Base-by-base conservation (phyloP, 2,113 vertebrate species). In the Odocoileus virginianus region DNA sequence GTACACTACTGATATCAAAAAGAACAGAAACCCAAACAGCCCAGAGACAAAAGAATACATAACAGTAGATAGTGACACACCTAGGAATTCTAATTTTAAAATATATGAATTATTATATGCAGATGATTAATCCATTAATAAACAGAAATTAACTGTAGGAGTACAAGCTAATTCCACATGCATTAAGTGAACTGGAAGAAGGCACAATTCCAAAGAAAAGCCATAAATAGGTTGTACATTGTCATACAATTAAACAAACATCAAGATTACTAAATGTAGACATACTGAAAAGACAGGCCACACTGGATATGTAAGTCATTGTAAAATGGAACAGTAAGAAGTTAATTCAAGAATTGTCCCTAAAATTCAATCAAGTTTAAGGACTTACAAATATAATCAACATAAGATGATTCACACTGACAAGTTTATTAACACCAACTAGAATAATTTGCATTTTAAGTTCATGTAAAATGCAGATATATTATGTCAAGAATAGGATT, bases 331-430 rank as follows among this genome's bases (percentile, higher is more conserved):
- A 78, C 30, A 93, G 40, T 6, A 54, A 40, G 19, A 83, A 55
- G 19, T 94, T 89, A 94, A 87, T 88, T 90, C 6, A 90, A 94
- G 30, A 54, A 86, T 58, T 47, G 83, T 60, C 43, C 23, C 16
- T 88, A 82, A 88, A 91, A 95, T 47, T n/a, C 60, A 95, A 87
- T 91, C 28, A 96, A 57, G 28, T 90, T 92, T 91, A 93, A 96
- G 15, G 21, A 88, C 8, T n/a, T 85, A 64, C 6, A 96, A 82
- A 87, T 83, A 50, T 43, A 93, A 93, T 94, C 47, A 96, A 27
- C 12, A 25, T 91, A 91, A 86, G 43, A 91, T 47, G 11, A 89
- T 85, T 95, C 88, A 93, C 11, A 91, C 8, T 86, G 67, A 50
- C n/a, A 94, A 95, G 58, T 93, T 90, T 61, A 92, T 97, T 87